phyloP scores from a whole-genome alignment of 2,888 invertebrate species.

The Peribatodes rhomboidaria region DNA sequence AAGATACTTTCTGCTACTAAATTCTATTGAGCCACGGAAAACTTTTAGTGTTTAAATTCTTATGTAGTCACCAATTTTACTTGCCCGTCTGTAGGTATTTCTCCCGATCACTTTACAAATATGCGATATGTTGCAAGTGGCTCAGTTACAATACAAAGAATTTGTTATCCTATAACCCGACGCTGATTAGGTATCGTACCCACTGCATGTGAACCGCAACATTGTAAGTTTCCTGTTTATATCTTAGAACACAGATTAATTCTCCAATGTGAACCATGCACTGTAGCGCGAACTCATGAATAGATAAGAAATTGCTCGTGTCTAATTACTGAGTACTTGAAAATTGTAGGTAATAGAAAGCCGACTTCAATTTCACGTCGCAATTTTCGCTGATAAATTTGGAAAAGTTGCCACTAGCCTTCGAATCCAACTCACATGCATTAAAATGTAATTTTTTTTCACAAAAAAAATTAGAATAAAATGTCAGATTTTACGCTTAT shows the following conservation, averaged over 20 bases:
- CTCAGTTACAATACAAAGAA: conserved; percentile 35
- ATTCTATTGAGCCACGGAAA: not conserved
- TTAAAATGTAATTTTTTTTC: too few species aligned
- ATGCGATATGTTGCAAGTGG: conserved; percentile 18
- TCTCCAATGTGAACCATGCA: conserved; percentile 21
- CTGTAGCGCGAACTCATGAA: conserved; percentile 10
- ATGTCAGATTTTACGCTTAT: too few species aligned
- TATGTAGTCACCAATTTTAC: not conserved
- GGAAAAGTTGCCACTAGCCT: too few species aligned
- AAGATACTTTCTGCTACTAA: too few species aligned
- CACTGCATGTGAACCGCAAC: conserved; percentile 34
- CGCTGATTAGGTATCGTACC: conserved; percentile 9
- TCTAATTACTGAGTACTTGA: conserved; percentile 1
- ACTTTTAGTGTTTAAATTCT: not conserved
- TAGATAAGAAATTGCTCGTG: conserved; percentile 18
- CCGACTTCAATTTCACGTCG: too few species aligned
- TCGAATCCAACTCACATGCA: too few species aligned
- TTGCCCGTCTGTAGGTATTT: not conserved
- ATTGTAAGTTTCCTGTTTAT: conserved; percentile 65
- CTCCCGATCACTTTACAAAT: conserved; percentile 26
- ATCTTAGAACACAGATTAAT: conserved; percentile 45
- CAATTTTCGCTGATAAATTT: too few species aligned
- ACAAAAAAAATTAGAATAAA: too few species aligned
- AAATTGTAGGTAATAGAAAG: not conserved
- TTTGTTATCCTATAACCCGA: conserved; percentile 24